Conservation (phyloP, 2,888 invertebrate genomes). For the Anorthoa munda region DNA sequence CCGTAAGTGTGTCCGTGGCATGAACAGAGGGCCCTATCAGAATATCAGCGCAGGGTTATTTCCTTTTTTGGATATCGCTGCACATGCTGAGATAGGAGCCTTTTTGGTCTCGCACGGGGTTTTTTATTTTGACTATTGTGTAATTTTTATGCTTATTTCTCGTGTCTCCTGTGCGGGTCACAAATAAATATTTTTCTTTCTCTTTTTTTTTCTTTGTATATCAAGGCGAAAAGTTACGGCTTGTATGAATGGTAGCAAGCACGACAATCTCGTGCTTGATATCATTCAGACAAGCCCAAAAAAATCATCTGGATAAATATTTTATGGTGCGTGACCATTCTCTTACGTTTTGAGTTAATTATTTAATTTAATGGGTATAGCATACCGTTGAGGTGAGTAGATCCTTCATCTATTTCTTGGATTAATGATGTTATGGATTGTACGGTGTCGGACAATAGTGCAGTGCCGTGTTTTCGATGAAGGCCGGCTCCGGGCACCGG, state of each 20-base stretch:
- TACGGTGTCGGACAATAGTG: slow-evolving; percentile 47
- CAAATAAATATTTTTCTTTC: too few relatives aligned
- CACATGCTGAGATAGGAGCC: too few relatives aligned
- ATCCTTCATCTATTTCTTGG: not conserved
- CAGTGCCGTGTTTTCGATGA: slow-evolving; percentile 63
- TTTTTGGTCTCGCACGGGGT: too few relatives aligned
- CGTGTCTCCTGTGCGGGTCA: too few relatives aligned
- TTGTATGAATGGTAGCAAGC: slow-evolving; percentile 30
- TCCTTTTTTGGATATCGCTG: too few relatives aligned
- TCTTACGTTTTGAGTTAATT: slow-evolving; percentile 48
- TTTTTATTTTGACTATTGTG: too few relatives aligned
- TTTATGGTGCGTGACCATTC: slow-evolving; percentile 57
- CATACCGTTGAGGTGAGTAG: slow-evolving; percentile 22
- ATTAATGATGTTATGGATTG: slow-evolving; percentile 28
- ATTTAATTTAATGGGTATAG: slow-evolving; percentile 34
- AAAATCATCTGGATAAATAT: slow-evolving; percentile 44
- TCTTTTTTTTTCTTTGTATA: too few relatives aligned
- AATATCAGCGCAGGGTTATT: too few relatives aligned
- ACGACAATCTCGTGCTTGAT: slow-evolving; percentile 7
- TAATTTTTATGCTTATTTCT: too few relatives aligned
- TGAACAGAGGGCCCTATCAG: too few relatives aligned
- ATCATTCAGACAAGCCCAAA: not conserved
- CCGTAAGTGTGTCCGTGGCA: too few relatives aligned
- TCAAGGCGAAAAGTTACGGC: slow-evolving; percentile 18
- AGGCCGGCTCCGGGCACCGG: slow-evolving; percentile 61